Conservation (phyloP, 2,888 invertebrate species). For the Latheticus oryzae region DNA sequence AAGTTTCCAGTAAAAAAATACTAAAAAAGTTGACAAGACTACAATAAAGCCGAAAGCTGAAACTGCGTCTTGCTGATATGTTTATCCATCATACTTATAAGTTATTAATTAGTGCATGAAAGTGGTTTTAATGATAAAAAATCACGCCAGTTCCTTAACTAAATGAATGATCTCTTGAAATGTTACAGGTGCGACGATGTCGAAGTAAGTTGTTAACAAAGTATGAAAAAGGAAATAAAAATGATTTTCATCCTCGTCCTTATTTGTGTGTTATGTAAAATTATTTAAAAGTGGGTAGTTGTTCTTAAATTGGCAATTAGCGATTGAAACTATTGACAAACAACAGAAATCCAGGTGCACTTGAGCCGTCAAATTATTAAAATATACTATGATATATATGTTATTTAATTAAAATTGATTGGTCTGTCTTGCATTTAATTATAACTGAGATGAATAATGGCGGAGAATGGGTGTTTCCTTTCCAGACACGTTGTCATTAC, state of each 20-base stretch:
- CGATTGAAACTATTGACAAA: conserved; percentile 15
- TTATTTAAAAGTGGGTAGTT: too few species aligned
- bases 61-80: conserved; percentile 18
- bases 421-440: conserved; percentile 56
- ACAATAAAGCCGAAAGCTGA: conserved; percentile 28
- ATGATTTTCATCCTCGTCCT: too few species aligned
- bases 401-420: conserved; percentile 55
- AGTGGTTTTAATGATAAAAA: conserved; percentile 9
- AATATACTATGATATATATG: conserved; percentile 48
- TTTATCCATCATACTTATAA: conserved; percentile 23
- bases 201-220: conserved; percentile 14
- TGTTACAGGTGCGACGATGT: too few species aligned
- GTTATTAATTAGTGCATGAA: conserved; percentile 28
- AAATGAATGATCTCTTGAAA: background rate
- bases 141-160: conserved; percentile 8
- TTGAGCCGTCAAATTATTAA: conserved; percentile 55
- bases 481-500: conserved; percentile 47
- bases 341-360: conserved; percentile 53
- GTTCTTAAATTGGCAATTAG: conserved; percentile 13
- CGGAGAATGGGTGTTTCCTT: conserved; percentile 53
- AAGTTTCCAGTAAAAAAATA: conserved; percentile 30
- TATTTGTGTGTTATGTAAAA: too few species aligned
- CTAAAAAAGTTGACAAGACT: conserved; percentile 20
- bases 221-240: too few species aligned
- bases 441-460: conserved; percentile 51